Base-by-base conservation (phyloP, 2,113 vertebrate species). In the Prochilodus magdalenae region DNA sequence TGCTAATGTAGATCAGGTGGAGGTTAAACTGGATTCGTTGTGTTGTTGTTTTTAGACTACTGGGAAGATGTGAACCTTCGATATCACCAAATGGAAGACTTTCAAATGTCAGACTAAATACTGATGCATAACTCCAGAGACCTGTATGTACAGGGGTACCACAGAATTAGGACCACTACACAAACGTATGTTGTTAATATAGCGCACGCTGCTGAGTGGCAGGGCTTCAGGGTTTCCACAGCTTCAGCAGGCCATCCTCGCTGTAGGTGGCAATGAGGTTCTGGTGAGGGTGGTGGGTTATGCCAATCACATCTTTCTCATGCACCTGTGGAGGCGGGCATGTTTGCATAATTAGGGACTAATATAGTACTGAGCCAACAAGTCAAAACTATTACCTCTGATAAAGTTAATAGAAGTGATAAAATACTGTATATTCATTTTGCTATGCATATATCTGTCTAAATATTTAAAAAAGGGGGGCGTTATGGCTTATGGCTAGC, bases 211-310 rank as follows among this genome's bases (percentile, higher is more conserved):
- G 1, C 55, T 26, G 20, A 16, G 18, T 0, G 36, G 20, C n/a
- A 22, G 8, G 10, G 15, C 20, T 29, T 92, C 82, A 95, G 30
- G 94, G 94, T 73, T 94, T 95, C 94, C 94, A 95, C 73, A 95
- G 92, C 75, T 94, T 95, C 79, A 95, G 91, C 53, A 99, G 94
- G 2, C 98, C 98, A 0, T 99, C 98, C 87, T 99, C 98, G 24
- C 98, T 98, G 93, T 99, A 99, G 27, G 98, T 99, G 65, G 90
- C 91, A 83, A 99, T 99, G 62, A 99, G 92, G 89, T 99, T 99
- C 95, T 99, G 97, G 86, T 99, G 98, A 1, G 98, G 98, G 82
- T 99, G 98, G 85, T 99, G 98, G 76, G 97, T 96, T n/a, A 99
- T 98, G 79, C 98, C 98, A 66, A 99, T 99, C 73, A 99, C 98